These are phyloP conservation scores for Dipodomys stephensi DNA, from an alignment of 2,113 vertebrate genomes.

Conservation along the genomic window DNA sequence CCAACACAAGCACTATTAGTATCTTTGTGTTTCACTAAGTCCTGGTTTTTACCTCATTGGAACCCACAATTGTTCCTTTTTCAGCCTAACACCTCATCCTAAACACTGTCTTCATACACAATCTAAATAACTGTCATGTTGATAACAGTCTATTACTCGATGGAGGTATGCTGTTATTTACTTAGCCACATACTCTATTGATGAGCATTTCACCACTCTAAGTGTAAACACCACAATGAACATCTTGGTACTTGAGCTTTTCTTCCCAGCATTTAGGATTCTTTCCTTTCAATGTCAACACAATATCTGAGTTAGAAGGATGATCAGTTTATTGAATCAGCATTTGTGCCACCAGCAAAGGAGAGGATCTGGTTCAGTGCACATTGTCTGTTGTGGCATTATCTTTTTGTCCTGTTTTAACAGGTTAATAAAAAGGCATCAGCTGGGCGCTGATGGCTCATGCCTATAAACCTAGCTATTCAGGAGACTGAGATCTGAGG, in stretches of 20 bases:
- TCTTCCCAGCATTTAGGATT: neutral
- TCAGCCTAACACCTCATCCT: neutral
- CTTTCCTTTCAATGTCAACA: conserved; percentile 15
- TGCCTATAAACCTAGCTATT: no score
- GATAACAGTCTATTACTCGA: neutral
- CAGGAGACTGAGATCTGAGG: no score
- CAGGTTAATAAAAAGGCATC: neutral
- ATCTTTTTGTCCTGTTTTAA: conserved; percentile 1
- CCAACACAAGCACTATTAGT: conserved; percentile 55
- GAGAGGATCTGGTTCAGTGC: neutral
- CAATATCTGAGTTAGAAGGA: neutral
- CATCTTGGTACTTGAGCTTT: conserved; percentile 1
- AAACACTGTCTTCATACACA: neutral
- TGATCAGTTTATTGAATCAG: neutral
- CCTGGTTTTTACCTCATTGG: neutral
- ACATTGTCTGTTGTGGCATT: neutral
- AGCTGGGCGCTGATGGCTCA: no score
- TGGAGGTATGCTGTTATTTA: neutral
- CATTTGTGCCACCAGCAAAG: neutral
- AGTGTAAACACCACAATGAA: neutral
- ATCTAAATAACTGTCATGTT: neutral
- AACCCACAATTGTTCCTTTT: neutral
- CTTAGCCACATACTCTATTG: neutral
- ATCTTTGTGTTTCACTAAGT: conserved; percentile 28
- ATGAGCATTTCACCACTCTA: neutral